Base-by-base conservation (phyloP, 2,888 invertebrate genomes). In the Nebria salina region DNA sequence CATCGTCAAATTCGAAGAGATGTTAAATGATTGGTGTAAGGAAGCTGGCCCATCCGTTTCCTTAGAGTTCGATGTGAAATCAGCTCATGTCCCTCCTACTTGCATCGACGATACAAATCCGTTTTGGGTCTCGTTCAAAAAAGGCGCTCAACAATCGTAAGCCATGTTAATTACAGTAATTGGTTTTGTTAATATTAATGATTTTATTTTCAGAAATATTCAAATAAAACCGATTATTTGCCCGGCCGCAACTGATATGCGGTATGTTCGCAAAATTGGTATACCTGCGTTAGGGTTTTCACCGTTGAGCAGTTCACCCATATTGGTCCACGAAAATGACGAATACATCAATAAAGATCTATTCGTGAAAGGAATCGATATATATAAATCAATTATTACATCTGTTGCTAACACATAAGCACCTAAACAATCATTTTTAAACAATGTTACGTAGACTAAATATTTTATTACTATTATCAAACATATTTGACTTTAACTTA, bases 121-220 rank as follows among this genome's bases (percentile, higher is more conserved):
- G 0, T 94, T 90, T 88, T 94, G 93, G 93, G 83, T 89, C 4
- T 91, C 92, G 0, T 92, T 93, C 83, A 91, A 91, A 84, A 86
- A 88, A 26, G 88, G 88, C 9, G 87, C 89, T 73, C 90, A 91
- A 82, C 85, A 89, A 82, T 87, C 91, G 89, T 89, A 85, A 87
- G 87, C 84, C 5, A 34, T 1, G 34, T 8, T 54, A 54, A 54
- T 54, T 2, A 1, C 54, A 54, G 8, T 1, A 54, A 11, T 3
- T 2, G 34, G 13, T 54, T 54, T 54, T 54, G 8, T 20, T 20
- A 20, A 20, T 20, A 54, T 7, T 13, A 2, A 4, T 66, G 13
- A 11, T 75, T 68, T 73, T 41, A 85, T 1, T 77, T 75, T 6
- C 26, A 77, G 82, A 13, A 64, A 72, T 0, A 25, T 82, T 1